Base-by-base conservation (phyloP, 2,888 invertebrate species). In the Didymodactylos carnosus region DNA sequence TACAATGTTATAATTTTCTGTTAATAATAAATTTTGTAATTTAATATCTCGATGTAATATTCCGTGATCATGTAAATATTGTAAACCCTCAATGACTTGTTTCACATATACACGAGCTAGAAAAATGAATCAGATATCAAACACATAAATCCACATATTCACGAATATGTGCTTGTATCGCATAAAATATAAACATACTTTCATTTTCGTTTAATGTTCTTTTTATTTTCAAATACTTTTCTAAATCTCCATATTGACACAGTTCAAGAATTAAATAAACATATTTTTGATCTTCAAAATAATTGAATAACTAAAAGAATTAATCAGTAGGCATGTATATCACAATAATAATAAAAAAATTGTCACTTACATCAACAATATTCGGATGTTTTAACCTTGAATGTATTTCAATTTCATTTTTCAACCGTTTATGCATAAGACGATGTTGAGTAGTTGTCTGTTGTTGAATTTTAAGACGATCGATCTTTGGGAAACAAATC, bases 21-120 rank as follows among this genome's bases (percentile, higher is more conserved):
- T 91, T 73, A 95, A 85, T 40, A 95, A 85, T 76, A 95, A 85
- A 85, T 95, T 95, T 53, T 92, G 90, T 69, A 94, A 84, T 1
- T 93, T 92, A 80, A 95, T 88, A 83, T 95, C 95, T 80, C 95
- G 86, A 82, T 95, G 95, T 79, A 95, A 87, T 78, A 94, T 94
- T 79, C 90, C 89, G 82, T 94, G 89, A 1, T 90, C 90, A 83
- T 95, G 94, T 29, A 95, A 87, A 84, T 94, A 95, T 71, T 91
- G 84, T 77, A 95, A 87, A 39, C 95, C 95, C 83, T 90, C 88
- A 19, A 94, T 89, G 43, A 95, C 91, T 87, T 94, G 94, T 79
- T 87, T 78, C 80, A 85, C 80, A 75, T 82, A 80, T 69, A 79
- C 79, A 27, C 81, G 75, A 39, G 76, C 43, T 62, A 62, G n/a